Percentiles rank a stretch among this genome's conserved stretches.
These are phyloP conservation scores for Lophius americanus DNA, from an alignment of 2,797 vertebrate species.

Conservation along the genomic window DNA sequence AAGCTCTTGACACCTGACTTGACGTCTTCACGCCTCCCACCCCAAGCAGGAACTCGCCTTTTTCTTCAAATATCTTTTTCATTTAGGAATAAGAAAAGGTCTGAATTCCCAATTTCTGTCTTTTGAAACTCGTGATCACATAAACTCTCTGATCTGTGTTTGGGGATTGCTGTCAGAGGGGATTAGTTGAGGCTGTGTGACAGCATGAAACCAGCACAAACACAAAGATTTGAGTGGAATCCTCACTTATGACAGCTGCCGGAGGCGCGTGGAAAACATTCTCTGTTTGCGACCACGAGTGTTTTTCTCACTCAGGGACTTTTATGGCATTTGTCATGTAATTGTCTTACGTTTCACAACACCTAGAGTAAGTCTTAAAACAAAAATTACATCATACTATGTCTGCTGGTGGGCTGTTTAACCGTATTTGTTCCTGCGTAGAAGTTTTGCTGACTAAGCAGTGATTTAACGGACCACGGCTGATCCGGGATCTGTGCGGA, in stretches of 20 bases:
- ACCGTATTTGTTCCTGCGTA: too few relatives aligned
- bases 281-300: background rate
- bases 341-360: too few relatives aligned
- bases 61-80: slow-evolving; percentile 5
- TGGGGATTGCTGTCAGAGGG: slow-evolving; percentile 6
- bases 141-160: slow-evolving; percentile 7
- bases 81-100: slow-evolving; percentile 11
- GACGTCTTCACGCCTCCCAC: slow-evolving; percentile 16
- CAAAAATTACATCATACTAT: too few relatives aligned
- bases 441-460: too few relatives aligned
- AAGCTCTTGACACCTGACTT: slow-evolving; percentile 16
- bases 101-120: slow-evolving; percentile 9
- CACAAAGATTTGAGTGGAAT: background rate
- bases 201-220: background rate
- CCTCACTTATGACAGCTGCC: background rate
- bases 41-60: background rate
- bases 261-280: slow-evolving; percentile 5
- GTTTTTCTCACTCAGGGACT: background rate
- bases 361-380: too few relatives aligned
- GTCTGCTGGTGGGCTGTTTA: too few relatives aligned
- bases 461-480: too few relatives aligned
- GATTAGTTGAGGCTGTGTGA: slow-evolving; percentile 2
- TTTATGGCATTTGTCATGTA: background rate
- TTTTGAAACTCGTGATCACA: slow-evolving; percentile 8
- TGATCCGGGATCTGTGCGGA: too few relatives aligned